A percentile compares a stretch with the other conserved stretches of the same genome.
These are phyloP conservation scores for Hydrotaea diabolus DNA, from an alignment of 2,888 invertebrate genomes.

Conservation along the genomic window DNA sequence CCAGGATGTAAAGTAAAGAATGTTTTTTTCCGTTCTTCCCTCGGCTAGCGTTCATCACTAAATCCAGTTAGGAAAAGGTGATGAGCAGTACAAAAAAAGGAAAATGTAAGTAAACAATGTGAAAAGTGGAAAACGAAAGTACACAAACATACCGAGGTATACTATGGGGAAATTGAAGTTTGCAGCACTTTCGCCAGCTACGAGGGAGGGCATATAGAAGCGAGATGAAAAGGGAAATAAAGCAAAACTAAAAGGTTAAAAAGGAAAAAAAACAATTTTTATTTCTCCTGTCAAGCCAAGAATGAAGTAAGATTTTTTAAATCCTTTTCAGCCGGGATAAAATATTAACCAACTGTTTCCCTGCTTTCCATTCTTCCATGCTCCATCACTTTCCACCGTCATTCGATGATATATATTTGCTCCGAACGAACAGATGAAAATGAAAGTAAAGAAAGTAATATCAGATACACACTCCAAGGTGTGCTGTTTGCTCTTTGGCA, in stretches of 20 bases:
- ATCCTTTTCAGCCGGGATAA: too few species aligned
- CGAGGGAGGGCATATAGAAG: background rate
- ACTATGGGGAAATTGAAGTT: constrained; percentile 11
- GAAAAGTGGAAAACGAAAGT: background rate
- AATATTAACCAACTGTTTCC: background rate
- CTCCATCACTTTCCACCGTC: background rate
- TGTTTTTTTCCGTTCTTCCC: background rate
- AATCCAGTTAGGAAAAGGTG: constrained; percentile 1
- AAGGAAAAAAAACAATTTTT: too few species aligned
- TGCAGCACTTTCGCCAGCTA: background rate
- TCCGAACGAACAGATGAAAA: background rate
- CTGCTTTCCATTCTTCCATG: background rate
- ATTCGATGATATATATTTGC: background rate
- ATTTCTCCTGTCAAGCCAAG: too few species aligned
- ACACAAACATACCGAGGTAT: background rate
- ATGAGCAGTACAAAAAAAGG: background rate
- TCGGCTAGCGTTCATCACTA: background rate
- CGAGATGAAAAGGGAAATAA: too few species aligned
- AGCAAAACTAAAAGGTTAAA: too few species aligned
- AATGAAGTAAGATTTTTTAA: background rate
- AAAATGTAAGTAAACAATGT: background rate
- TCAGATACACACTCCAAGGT: background rate
- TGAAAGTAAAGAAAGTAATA: background rate
- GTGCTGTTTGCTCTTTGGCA: background rate
- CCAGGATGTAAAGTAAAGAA: background rate